Base-by-base conservation (phyloP, 2,888 invertebrate genomes). In the Dynastes grantii region DNA sequence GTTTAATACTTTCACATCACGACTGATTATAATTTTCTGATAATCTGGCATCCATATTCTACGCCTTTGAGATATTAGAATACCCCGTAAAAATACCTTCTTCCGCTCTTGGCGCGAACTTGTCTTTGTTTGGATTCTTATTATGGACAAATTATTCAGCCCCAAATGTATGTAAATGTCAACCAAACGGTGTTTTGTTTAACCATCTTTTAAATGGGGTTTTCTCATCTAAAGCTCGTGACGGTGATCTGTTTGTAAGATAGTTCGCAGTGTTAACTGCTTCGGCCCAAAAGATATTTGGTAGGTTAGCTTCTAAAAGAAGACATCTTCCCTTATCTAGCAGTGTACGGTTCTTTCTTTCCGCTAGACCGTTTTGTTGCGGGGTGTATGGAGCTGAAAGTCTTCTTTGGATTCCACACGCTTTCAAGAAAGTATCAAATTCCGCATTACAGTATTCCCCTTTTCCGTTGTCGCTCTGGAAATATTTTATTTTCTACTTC, bases 401-500 rank as follows among this genome's bases (percentile, higher is more conserved):
- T 29, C 51, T 70, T 22, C 32, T 22, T 27, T 49, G 27, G 16
- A 70, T 70, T 51, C 70, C 49, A 29, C 22, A 32, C 9, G n/a
- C 16, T n/a, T 49, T 70, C 22, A 70, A 70, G 32, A 16, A 70
- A 6, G 45, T 49, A 13, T 70, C 53, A 53, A 70, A 70, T 70
- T 70, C 53, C 11, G 58, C 5, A 58, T 75, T 75, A 13, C 75
- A 75, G 2, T 75, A 75, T 32, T 58, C 9, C 13, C 13, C 27
- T 32, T 37, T 9, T 13, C 32, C 53, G 32, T 71, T 71, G 13
- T 71, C 53, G 5, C 22, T 27, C 45, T 29, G 27, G 8, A 71
- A n/a, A 45, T 13, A 11, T 53, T 71, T 51, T 16, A 58, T 58
- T 71, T 49, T 75, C 75, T 6, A 75, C 75, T 37, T 58, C 27